phyloP scores from a whole-genome alignment of 2,888 invertebrate species.

The Hololepta plana region DNA sequence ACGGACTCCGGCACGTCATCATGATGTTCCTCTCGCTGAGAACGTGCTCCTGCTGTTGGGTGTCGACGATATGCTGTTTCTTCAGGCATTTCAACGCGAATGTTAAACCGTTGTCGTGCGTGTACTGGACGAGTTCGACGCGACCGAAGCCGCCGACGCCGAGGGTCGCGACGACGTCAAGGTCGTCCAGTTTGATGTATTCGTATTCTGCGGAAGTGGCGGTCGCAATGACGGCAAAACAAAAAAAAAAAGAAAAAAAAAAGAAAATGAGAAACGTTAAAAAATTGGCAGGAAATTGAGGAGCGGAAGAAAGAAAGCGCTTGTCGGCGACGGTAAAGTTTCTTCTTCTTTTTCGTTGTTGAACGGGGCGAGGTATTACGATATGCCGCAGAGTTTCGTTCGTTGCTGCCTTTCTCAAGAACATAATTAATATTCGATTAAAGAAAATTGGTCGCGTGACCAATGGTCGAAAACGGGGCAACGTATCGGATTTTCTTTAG shows the following conservation, averaged over 20 bases:
- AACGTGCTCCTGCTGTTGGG: slow-evolving; percentile 54
- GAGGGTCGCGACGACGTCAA: slow-evolving; percentile 46
- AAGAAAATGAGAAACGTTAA: background rate
- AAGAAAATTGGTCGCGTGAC: no score
- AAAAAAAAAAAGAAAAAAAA: background rate
- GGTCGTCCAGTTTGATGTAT: slow-evolving; percentile 31
- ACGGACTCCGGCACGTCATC: slow-evolving; percentile 50
- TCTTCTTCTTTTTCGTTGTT: no score
- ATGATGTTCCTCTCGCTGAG: slow-evolving; percentile 50
- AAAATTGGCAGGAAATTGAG: no score
- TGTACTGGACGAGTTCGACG: slow-evolving; percentile 39
- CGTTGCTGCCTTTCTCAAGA: no score
- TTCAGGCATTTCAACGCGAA: slow-evolving; percentile 55
- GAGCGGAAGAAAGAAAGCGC: no score
- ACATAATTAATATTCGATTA: no score
- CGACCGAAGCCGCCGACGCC: slow-evolving; percentile 59
- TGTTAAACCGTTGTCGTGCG: slow-evolving; percentile 27
- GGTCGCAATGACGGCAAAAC: no score
- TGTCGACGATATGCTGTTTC: slow-evolving; percentile 54
- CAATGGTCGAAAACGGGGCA: no score
- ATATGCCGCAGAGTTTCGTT: no score
- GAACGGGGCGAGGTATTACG: no score
- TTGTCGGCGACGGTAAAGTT: no score
- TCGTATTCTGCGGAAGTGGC: slow-evolving; percentile 22
- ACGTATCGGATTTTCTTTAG: no score